phyloP scores from a whole-genome alignment of 2,113 vertebrate species.

The Antechinus flavipes region DNA sequence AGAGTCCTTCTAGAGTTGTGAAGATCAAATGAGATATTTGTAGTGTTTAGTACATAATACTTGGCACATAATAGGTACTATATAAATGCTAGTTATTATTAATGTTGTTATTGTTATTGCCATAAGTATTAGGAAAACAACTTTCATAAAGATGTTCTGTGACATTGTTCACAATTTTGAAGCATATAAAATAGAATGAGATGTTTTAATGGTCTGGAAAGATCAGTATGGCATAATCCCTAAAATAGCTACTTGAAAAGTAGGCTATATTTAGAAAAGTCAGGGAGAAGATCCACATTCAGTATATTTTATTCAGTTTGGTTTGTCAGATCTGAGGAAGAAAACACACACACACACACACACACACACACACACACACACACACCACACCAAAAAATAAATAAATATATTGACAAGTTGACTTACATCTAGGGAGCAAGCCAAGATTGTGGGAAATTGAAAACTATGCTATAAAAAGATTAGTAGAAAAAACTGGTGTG shows the following conservation, averaged over 20 bases:
- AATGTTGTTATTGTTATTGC: too few species aligned
- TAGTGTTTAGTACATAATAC: too few species aligned
- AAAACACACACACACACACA: too few species aligned
- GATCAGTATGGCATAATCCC: background rate
- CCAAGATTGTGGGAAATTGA: background rate
- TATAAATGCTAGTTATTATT: too few species aligned
- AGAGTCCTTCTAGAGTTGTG: too few species aligned
- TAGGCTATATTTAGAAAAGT: background rate
- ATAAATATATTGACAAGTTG: background rate
- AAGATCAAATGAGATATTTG: too few species aligned
- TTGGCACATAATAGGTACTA: too few species aligned
- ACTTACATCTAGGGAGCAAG: background rate
- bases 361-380: too few species aligned
- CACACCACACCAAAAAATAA: too few species aligned
- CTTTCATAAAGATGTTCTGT: too few species aligned
- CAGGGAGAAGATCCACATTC: too few species aligned
- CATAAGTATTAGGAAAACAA: too few species aligned
- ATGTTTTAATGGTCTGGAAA: background rate
- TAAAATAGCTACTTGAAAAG: background rate
- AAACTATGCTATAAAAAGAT: background rate
- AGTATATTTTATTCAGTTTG: background rate
- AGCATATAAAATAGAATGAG: background rate
- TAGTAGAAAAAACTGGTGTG: background rate
- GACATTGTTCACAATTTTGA: background rate
- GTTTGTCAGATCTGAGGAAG: background rate